These are phyloP conservation scores for Microplitis deprimator DNA, from an alignment of 2,888 invertebrate genomes.

Conservation along the genomic window DNA sequence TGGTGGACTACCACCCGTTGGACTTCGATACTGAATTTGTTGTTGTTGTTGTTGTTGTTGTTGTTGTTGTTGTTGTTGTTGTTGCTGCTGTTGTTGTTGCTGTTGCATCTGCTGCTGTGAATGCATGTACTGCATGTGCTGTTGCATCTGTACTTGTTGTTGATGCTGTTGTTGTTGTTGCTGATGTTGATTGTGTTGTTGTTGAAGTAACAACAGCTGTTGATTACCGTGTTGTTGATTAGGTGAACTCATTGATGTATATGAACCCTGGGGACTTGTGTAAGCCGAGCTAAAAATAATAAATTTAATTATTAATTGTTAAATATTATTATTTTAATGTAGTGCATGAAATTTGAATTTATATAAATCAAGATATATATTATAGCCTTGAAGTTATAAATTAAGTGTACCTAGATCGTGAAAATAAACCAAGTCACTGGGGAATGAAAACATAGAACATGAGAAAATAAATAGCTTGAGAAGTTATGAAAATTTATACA, in stretches of 20 bases:
- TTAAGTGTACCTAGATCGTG: slow-evolving; percentile 2
- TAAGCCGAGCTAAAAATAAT: slow-evolving; percentile 67
- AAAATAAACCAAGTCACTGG: slow-evolving; percentile 20
- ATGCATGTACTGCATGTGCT: slow-evolving; percentile 64
- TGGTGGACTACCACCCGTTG: slow-evolving; percentile 77
- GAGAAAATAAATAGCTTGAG: slow-evolving; percentile 25
- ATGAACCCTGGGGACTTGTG: slow-evolving; percentile 72
- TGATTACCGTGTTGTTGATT: slow-evolving; percentile 77
- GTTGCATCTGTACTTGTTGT: slow-evolving; percentile 61
- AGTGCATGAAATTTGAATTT: neutral
- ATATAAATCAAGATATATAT: neutral
- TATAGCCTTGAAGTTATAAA: neutral
- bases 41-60: slow-evolving; percentile 68
- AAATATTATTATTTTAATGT: neutral
- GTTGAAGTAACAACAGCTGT: slow-evolving; percentile 55
- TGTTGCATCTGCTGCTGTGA: slow-evolving; percentile 63
- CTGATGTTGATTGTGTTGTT: slow-evolving; percentile 57
- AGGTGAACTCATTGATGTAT: slow-evolving; percentile 76
- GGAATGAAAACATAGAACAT: slow-evolving; percentile 4
- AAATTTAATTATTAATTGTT: slow-evolving; percentile 33
- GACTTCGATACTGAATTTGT: slow-evolving; percentile 73
- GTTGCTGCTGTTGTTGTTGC: slow-evolving; percentile 53
- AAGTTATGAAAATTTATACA: slow-evolving; percentile 32
- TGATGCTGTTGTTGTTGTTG: slow-evolving; percentile 63
- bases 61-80: slow-evolving; percentile 60